A percentile compares a stretch with the other conserved stretches of the same genome.
Evolutionary conservation across 2,797 vertebrate genomes (phyloP).

Genomic region (Peromyscus nudipes): DNA sequence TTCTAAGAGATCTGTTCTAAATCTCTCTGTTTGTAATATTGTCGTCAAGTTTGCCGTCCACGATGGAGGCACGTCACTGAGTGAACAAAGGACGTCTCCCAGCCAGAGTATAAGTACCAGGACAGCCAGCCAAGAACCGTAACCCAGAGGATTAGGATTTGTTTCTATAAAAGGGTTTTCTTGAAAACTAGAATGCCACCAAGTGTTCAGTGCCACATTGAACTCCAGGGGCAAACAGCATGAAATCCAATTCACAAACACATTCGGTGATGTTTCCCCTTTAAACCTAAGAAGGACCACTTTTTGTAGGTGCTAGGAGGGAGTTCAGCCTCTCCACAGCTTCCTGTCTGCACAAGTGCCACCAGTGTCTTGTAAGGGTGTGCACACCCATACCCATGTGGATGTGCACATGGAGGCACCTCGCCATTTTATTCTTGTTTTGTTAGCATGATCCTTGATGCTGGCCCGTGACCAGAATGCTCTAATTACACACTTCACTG

Average conservation of each 20-base stretch:
- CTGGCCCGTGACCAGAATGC: not conserved
- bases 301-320: conserved; percentile 44
- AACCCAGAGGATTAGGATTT: conserved; percentile 38
- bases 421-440: not conserved
- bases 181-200: not conserved
- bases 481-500: conserved; percentile 54
- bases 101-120: not conserved
- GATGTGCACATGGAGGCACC: not conserved
- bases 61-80: conserved; percentile 20
- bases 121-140: conserved; percentile 22
- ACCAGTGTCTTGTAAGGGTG: not conserved
- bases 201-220: conserved; percentile 17
- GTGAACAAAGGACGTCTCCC: conserved; percentile 43
- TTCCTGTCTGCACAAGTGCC: not conserved
- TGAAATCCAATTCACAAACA: not conserved
- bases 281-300: conserved; percentile 41
- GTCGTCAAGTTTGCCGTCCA: conserved; percentile 72
- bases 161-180: conserved; percentile 53
- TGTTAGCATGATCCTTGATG: conserved; percentile 8
- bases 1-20: conserved; percentile 66
- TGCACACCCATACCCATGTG: not conserved
- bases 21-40: conserved; percentile 65
- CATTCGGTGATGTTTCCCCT: not conserved
- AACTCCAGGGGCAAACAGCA: conserved; percentile 18
- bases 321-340: not conserved